These are phyloP conservation scores for Eristalis tenax DNA, from an alignment of 2,888 invertebrate species.

Conservation along the genomic window DNA sequence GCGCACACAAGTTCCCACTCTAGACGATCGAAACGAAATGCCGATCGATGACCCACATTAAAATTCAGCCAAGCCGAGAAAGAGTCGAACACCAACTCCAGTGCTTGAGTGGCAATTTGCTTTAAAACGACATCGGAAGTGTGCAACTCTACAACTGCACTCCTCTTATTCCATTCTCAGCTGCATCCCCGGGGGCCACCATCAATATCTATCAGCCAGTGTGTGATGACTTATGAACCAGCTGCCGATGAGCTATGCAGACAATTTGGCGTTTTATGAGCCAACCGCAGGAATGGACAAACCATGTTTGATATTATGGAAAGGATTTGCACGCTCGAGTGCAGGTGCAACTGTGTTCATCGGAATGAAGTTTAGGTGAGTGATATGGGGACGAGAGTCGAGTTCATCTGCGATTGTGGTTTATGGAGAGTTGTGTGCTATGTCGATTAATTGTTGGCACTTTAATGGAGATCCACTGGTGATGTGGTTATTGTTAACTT, in stretches of 20 bases:
- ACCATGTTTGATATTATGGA: slow-evolving; percentile 43
- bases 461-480: background rate
- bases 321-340: background rate
- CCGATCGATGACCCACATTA: background rate
- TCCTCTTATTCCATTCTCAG: background rate
- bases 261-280: slow-evolving; percentile 23
- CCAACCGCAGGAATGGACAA: slow-evolving; percentile 45
- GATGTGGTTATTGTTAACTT: background rate
- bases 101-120: background rate
- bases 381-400: background rate
- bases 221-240: slow-evolving; percentile 5
- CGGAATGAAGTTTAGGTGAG: background rate
- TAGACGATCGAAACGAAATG: background rate
- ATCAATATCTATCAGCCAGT: background rate
- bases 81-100: background rate
- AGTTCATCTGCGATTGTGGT: background rate
- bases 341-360: slow-evolving; percentile 12
- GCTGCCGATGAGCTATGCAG: slow-evolving; percentile 7
- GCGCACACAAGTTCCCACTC: too few relatives aligned
- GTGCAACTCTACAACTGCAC: background rate
- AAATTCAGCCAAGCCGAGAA: background rate
- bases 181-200: background rate
- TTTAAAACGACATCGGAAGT: background rate
- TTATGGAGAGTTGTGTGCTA: background rate
- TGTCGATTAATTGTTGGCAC: background rate